phyloP scores from a whole-genome alignment of 2,888 invertebrate genomes.

The Sylvicola cinctus region DNA sequence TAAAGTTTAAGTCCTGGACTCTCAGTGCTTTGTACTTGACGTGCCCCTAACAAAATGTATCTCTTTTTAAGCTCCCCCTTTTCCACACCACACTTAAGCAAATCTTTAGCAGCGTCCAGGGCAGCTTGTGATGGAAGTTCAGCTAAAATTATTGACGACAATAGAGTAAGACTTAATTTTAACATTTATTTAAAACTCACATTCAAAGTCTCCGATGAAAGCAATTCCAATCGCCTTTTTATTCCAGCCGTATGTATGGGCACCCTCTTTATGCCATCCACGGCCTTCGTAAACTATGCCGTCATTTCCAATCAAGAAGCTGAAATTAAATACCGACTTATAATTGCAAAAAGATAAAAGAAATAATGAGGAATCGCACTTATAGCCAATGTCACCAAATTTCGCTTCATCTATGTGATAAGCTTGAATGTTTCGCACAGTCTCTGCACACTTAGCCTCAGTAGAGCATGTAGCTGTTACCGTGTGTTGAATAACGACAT shows the following conservation, averaged over 20 bases:
- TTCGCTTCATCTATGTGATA: conserved; percentile 29
- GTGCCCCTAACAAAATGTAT: conserved; percentile 26
- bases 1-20: conserved; percentile 30
- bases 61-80: conserved; percentile 21
- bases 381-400: conserved; percentile 33
- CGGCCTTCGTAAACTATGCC: conserved; percentile 42
- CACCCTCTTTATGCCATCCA: conserved; percentile 30
- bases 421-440: conserved; percentile 28
- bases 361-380: conserved; percentile 29
- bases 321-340: too few relatives aligned
- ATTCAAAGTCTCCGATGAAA: conserved; percentile 30
- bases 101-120: conserved; percentile 20
- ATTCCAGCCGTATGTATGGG: conserved; percentile 32
- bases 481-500: conserved; percentile 37
- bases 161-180: conserved; percentile 4
- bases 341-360: too few relatives aligned
- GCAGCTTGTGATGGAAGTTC: conserved; percentile 21
- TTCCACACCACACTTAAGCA: conserved; percentile 26
- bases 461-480: conserved; percentile 27
- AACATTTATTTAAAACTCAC: conserved; percentile 16
- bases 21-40: conserved; percentile 24
- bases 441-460: conserved; percentile 24
- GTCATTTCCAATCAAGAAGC: conserved; percentile 40
- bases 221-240: conserved; percentile 27
- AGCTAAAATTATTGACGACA: conserved; percentile 14